Percentiles rank a stretch among this genome's conserved stretches.
Conservation (phyloP, 2,888 invertebrate species). For the Epinotia nisella region DNA sequence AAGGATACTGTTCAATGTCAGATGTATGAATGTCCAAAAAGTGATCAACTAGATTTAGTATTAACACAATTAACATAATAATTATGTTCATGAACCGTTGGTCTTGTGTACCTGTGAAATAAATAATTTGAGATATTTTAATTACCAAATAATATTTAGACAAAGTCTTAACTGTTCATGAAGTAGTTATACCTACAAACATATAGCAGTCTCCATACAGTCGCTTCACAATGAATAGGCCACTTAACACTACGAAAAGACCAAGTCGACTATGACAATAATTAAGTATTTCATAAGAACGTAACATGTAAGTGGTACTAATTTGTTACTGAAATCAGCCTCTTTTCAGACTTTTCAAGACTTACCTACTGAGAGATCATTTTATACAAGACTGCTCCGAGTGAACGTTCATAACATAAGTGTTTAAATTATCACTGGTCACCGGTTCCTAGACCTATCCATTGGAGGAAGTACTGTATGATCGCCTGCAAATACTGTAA, state of each 20-base stretch:
- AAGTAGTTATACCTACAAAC: conserved; percentile 65
- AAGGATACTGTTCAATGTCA: conserved; percentile 79
- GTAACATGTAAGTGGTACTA: conserved; percentile 35
- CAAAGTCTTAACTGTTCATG: conserved; percentile 72
- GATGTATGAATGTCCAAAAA: conserved; percentile 81
- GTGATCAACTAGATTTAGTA: conserved; percentile 78
- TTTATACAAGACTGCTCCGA: conserved; percentile 10
- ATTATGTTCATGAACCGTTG: conserved; percentile 77
- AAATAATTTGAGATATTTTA: conserved; percentile 13
- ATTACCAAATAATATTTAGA: conserved; percentile 25
- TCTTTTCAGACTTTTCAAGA: neutral
- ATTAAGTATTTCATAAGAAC: conserved; percentile 34
- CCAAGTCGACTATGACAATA: conserved; percentile 38
- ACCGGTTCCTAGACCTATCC: conserved; percentile 40
- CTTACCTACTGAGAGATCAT: neutral
- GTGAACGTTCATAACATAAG: conserved; percentile 11
- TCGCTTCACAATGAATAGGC: conserved; percentile 58
- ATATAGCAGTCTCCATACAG: conserved; percentile 62
- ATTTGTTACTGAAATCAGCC: conserved; percentile 4
- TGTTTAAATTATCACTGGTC: conserved; percentile 4
- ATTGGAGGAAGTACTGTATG: conserved; percentile 63
- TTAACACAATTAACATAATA: conserved; percentile 81
- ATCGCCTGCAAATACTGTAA: conserved; percentile 51
- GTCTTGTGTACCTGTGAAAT: conserved; percentile 31
- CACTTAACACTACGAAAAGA: conserved; percentile 22